These are phyloP conservation scores for Diorhabda elongata DNA, from an alignment of 1,140 invertebrate genomes.

Conservation along the genomic window DNA sequence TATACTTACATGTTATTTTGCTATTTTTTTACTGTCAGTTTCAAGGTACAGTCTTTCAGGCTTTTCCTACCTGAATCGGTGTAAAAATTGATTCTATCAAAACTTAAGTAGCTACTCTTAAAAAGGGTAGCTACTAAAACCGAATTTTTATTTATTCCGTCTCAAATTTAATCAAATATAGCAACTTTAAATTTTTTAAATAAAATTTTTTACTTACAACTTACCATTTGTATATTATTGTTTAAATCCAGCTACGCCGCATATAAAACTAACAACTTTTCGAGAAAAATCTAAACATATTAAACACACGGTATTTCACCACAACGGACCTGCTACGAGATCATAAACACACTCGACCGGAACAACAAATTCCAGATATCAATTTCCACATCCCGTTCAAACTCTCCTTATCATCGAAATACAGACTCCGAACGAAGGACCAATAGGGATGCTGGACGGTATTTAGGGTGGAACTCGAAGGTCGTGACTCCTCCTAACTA, in stretches of 20 bases:
- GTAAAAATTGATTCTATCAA: too few relatives aligned
- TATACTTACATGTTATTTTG: too few relatives aligned
- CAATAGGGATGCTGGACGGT: constrained; percentile 24
- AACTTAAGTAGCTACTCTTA: too few relatives aligned
- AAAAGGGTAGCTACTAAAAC: too few relatives aligned
- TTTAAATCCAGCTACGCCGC: not conserved
- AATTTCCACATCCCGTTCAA: constrained; percentile 34
- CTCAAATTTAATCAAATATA: too few relatives aligned
- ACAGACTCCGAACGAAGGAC: constrained; percentile 36
- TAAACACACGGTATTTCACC: not conserved
- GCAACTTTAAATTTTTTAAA: too few relatives aligned
- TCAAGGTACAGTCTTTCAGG: too few relatives aligned
- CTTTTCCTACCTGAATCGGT: too few relatives aligned
- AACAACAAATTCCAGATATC: constrained; percentile 34
- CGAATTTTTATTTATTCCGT: too few relatives aligned
- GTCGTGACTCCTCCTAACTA: not conserved
- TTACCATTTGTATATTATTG: not conserved
- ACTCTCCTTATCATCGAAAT: constrained; percentile 34
- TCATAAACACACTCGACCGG: constrained; percentile 26
- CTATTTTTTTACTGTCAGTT: too few relatives aligned
- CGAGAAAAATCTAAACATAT: not conserved
- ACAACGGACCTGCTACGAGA: constrained; percentile 4
- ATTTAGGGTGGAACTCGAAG: not conserved
- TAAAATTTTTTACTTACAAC: not conserved
- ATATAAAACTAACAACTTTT: not conserved